A percentile compares a stretch with the other conserved stretches of the same genome.
Evolutionary conservation across 2,797 vertebrate species (phyloP).

Genomic region (Loris lydekkerianus): DNA sequence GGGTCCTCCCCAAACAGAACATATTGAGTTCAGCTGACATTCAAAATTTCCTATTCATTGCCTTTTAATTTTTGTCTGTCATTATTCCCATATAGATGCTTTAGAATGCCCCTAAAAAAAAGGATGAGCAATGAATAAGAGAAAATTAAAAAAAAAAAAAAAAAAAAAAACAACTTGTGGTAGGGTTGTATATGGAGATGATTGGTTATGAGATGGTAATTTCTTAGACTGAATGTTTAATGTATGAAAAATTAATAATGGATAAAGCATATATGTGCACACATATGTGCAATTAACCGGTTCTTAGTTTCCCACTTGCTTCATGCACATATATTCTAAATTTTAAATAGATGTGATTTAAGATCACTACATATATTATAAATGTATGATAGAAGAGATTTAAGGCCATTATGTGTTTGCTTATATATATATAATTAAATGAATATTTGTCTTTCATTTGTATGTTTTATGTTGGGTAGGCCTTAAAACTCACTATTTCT

Average conservation of each 20-base stretch:
- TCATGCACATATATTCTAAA: background rate
- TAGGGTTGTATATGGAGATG: background rate
- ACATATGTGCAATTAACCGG: background rate
- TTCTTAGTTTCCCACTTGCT: background rate
- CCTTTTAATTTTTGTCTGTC: background rate
- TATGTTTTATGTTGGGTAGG: slow-evolving; percentile 30
- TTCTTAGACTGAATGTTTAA: background rate
- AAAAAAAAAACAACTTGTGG: no score
- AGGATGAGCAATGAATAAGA: background rate
- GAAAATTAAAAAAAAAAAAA: background rate
- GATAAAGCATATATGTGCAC: background rate
- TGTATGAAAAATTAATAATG: background rate
- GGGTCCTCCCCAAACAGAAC: background rate
- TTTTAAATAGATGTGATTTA: slow-evolving; percentile 2
- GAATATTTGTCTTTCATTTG: background rate
- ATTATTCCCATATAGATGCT: background rate
- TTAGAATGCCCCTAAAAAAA: background rate
- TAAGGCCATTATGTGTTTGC: background rate
- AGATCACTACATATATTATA: background rate
- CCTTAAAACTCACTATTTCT: slow-evolving; percentile 9
- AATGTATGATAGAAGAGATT: background rate
- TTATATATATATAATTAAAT: background rate
- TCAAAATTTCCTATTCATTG: background rate
- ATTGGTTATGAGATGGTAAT: background rate
- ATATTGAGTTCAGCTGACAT: background rate